Base-by-base conservation (phyloP, 1,140 invertebrate genomes). In the Myzus persicae region DNA sequence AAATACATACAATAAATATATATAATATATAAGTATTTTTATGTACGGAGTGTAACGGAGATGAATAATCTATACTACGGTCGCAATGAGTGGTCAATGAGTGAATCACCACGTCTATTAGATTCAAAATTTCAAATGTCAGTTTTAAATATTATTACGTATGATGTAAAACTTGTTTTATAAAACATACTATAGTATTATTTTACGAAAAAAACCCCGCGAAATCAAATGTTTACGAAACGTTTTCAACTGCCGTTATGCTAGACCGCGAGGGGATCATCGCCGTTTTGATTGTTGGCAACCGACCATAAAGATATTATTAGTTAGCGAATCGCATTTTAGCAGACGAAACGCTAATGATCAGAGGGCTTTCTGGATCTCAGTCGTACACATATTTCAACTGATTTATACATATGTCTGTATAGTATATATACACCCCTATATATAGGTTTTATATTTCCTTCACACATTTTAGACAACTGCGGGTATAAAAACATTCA, bases 231-330 rank as follows among this genome's bases (percentile, higher is more conserved):
- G 46, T 89, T 89, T 59, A 90, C 51, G 51, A 67, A 90, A 90
- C n/a, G 48, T 54, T 90, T 36, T 90, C 40, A 22, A 59, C 38
- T 59, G 31, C 24, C 4, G 88, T 59, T 67, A 51, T 40, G 26
- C 89, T 59, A 51, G 24, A 59, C 48, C 51, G 48, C 48, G 38
- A 67, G 38, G 26, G 54, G 51, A 90, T 90, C 51, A 59, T 90
- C 54, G 42, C 14, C 26, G 51, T 38, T 67, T 90, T 54, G 59
- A 90, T 90, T 42, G 36, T 90, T 90, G 89, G 89, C 89, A 90
- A 90, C 38, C 54, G 26, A 42, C 89, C 89, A 59, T 42, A 90
- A 90, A 90, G 89, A 90, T 90, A 90, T 90, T 90, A 59, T 67
- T 90, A 90, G 89, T 90, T 67, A 20, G 51, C 89, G 51, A 90